phyloP scores from a whole-genome alignment of 2,113 vertebrate genomes.

The Suricata suricatta region DNA sequence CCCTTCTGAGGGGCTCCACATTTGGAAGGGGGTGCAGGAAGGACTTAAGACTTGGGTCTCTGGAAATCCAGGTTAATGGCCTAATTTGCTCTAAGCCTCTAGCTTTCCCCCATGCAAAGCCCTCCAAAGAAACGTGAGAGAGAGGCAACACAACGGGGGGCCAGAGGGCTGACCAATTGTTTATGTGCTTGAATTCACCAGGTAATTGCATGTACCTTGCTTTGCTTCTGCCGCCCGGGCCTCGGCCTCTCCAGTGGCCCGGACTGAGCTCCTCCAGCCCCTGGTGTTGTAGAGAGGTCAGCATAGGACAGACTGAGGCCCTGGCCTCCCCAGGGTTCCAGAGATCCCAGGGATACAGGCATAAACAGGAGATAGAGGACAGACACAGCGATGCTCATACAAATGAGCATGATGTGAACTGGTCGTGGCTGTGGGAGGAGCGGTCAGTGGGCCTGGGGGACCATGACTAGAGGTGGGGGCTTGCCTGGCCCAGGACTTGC shows the following conservation, averaged over 20 bases:
- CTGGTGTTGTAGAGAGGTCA: neutral
- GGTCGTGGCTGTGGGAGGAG: neutral
- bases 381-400: neutral
- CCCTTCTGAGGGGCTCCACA: neutral
- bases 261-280: neutral
- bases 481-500: neutral
- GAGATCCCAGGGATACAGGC: neutral
- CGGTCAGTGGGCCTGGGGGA: neutral
- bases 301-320: neutral
- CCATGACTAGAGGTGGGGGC: neutral
- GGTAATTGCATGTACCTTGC: conserved; percentile 6
- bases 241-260: neutral
- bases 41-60: neutral
- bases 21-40: neutral
- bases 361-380: neutral
- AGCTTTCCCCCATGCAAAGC: neutral
- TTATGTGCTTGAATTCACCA: conserved; percentile 60
- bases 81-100: neutral
- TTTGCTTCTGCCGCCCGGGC: neutral
- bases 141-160: neutral
- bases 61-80: conserved; percentile 18
- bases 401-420: neutral
- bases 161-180: neutral
- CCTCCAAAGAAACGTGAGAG: neutral
- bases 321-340: neutral